Percentiles rank a stretch among this genome's conserved stretches.
Evolutionary conservation across 2,797 vertebrate genomes (phyloP).

Genomic region (Phataginus tetradactyla): DNA sequence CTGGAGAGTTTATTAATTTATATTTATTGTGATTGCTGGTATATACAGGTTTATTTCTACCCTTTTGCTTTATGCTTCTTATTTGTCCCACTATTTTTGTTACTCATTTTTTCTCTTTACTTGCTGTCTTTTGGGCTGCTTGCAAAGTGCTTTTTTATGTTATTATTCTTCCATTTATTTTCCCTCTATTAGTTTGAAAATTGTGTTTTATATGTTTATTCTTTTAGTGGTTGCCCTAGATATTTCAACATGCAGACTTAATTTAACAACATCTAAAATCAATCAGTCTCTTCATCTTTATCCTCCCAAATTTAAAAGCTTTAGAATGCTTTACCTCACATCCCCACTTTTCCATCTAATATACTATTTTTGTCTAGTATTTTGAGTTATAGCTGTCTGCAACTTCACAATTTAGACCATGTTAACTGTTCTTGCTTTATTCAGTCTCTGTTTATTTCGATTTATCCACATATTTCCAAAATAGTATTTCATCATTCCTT

Average conservation of each 20-base stretch:
- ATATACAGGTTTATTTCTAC: slow-evolving; percentile 38
- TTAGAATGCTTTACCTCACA: not conserved
- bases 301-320: not conserved
- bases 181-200: not conserved
- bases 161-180: not conserved
- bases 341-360: not conserved
- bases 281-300: not conserved
- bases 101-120: not conserved
- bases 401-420: not conserved
- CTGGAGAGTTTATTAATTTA: not conserved
- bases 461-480: not conserved
- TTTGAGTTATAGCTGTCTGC: slow-evolving; percentile 18
- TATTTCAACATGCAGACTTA: not conserved
- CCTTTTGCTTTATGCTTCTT: not conserved
- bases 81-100: not conserved
- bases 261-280: slow-evolving; percentile 19
- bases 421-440: not conserved
- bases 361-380: not conserved
- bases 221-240: not conserved
- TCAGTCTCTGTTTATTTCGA: slow-evolving; percentile 13
- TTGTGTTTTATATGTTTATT: slow-evolving; percentile 8
- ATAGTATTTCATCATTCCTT: not conserved
- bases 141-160: not conserved
- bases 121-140: not conserved
- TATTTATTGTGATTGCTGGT: not conserved